Percentiles rank a stretch among this genome's conserved stretches.
Conservation (phyloP, 2,113 vertebrate species). For the Muntiacus reevesi region DNA sequence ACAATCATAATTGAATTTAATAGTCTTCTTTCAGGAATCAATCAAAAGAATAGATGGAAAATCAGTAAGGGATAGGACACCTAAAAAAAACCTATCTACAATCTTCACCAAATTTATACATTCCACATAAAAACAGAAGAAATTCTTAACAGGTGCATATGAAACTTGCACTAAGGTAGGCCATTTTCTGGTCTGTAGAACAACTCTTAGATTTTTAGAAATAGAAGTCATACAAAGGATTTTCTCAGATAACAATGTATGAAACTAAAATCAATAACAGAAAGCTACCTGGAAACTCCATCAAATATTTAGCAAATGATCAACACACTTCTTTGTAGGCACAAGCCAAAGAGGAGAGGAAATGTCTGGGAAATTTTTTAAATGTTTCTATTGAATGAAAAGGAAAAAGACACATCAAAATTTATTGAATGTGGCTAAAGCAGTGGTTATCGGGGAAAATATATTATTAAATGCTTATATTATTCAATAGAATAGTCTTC, state of each 20-base stretch:
- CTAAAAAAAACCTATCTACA: not conserved
- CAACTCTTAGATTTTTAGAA: not conserved
- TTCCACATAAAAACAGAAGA: rapidly evolving
- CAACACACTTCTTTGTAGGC: not conserved
- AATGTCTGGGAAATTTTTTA: not conserved
- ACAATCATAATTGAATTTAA: not conserved
- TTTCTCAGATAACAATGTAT: not conserved
- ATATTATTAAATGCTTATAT: not conserved
- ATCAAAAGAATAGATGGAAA: not conserved
- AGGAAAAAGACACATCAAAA: not conserved
- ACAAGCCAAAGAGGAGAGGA: not conserved
- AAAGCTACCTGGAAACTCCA: not conserved
- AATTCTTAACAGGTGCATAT: not conserved
- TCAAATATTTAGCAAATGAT: not conserved
- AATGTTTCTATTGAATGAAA: not conserved
- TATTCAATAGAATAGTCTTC: not conserved
- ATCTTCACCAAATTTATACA: not conserved
- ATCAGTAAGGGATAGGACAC: not conserved
- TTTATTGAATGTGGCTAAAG: not conserved
- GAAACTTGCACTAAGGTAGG: not conserved
- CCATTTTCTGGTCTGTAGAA: not conserved
- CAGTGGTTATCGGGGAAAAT: not conserved
- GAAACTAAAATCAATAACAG: not conserved
- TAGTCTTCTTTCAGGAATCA: not conserved
- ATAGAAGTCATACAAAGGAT: not conserved